Evolutionary conservation across 2,797 vertebrate species (phyloP).

Genomic region (Fundulus diaphanus): DNA sequence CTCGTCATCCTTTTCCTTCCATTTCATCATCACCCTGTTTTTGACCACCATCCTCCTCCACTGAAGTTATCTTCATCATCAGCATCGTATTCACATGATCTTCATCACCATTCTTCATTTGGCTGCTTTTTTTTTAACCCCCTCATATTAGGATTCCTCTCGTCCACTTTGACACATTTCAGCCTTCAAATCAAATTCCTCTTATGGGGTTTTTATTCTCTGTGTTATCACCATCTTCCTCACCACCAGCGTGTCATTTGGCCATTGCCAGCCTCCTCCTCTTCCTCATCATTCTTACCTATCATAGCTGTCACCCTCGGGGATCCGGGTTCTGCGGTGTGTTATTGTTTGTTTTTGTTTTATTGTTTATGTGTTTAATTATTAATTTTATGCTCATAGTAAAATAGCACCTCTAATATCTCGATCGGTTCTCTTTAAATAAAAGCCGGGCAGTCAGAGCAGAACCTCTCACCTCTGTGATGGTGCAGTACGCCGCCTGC

Average conservation of each 20-base stretch:
- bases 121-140: too few species aligned
- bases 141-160: too few species aligned
- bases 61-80: not conserved
- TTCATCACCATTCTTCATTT: not conserved
- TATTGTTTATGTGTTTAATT: too few species aligned
- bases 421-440: not conserved
- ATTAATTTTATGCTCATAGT: too few species aligned
- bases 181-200: not conserved
- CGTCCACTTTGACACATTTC: too few species aligned
- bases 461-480: constrained; percentile 76
- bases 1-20: not conserved
- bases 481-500: constrained; percentile 71
- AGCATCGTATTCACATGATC: not conserved
- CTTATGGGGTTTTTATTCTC: not conserved
- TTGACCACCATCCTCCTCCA: not conserved
- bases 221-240: not conserved
- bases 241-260: not conserved
- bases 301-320: not conserved
- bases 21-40: not conserved
- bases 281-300: not conserved
- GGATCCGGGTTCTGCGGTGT: not conserved
- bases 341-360: too few species aligned
- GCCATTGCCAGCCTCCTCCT: not conserved
- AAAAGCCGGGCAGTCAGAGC: too few species aligned
- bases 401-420: not conserved